Evolutionary conservation across 2,113 vertebrate species (phyloP).

Genomic region (Poecilia latipinna): DNA sequence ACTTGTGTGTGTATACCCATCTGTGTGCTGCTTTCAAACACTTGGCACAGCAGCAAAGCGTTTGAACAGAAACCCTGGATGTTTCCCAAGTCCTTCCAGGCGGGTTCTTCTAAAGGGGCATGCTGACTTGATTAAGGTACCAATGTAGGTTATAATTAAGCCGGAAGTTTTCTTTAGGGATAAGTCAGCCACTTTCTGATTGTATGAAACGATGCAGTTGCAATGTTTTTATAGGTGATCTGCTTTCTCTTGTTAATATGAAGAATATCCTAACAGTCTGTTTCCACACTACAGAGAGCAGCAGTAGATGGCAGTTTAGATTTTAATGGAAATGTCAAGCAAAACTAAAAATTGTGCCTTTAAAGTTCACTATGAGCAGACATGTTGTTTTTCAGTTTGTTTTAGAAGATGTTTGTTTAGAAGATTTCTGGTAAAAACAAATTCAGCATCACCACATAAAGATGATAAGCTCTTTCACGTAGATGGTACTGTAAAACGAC

Average conservation of each 20-base stretch:
- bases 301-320: constrained; percentile 44
- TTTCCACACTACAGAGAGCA: constrained; percentile 56
- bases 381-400: not conserved
- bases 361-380: constrained; percentile 4
- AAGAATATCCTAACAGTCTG: constrained; percentile 59
- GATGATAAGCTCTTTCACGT: constrained; percentile 24
- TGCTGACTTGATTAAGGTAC: constrained; percentile 68
- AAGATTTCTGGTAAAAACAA: not conserved
- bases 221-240: constrained; percentile 40
- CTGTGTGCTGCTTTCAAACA: constrained; percentile 50
- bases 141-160: constrained; percentile 64
- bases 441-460: constrained; percentile 21
- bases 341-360: constrained; percentile 12
- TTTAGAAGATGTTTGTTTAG: not conserved
- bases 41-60: constrained; percentile 43
- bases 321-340: constrained; percentile 31
- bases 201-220: constrained; percentile 39
- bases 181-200: constrained; percentile 36
- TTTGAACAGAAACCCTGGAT: constrained; percentile 31
- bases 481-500: constrained; percentile 21
- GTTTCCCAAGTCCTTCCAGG: constrained; percentile 31
- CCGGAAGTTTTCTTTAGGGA: constrained; percentile 54
- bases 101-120: constrained; percentile 44
- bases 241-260: constrained; percentile 29
- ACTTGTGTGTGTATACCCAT: constrained; percentile 6